Evolutionary conservation across 2,113 vertebrate species (phyloP).

Genomic region (Corythornis madagascariensis): DNA sequence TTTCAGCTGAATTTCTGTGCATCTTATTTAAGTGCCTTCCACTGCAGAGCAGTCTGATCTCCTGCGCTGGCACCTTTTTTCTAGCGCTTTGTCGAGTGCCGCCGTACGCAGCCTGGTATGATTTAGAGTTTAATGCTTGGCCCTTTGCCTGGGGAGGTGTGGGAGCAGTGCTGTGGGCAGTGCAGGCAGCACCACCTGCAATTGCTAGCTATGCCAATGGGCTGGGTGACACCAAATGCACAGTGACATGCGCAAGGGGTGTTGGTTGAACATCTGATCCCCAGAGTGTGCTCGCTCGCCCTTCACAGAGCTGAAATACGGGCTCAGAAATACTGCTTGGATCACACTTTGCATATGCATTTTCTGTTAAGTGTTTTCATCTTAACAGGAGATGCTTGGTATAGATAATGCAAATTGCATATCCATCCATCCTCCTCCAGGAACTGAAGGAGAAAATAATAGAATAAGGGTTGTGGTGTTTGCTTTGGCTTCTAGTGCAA

Average conservation of each 20-base stretch:
- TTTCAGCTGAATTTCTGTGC: not conserved
- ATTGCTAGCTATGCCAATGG: not conserved
- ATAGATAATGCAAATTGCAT: not conserved
- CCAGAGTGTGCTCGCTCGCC: not conserved
- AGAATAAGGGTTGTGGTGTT: not conserved
- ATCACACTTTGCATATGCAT: not conserved
- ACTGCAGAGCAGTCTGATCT: not conserved
- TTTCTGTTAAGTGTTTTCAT: not conserved
- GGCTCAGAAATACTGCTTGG: not conserved
- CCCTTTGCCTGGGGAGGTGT: not conserved
- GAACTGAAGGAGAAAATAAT: not conserved
- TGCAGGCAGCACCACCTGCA: not conserved
- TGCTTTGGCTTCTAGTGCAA: not conserved
- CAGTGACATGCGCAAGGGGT: not conserved
- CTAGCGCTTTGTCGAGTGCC: not conserved
- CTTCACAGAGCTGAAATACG: not conserved
- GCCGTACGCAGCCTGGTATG: not conserved
- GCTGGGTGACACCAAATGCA: not conserved
- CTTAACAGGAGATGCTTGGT: not conserved
- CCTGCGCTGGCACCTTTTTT: not conserved
- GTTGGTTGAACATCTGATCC: accelerated
- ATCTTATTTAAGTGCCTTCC: not conserved
- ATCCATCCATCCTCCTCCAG: not conserved
- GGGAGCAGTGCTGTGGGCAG: not conserved
- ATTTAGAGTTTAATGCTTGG: not conserved